phyloP scores from a whole-genome alignment of 2,113 vertebrate species.

The Myxocyprinus asiaticus region DNA sequence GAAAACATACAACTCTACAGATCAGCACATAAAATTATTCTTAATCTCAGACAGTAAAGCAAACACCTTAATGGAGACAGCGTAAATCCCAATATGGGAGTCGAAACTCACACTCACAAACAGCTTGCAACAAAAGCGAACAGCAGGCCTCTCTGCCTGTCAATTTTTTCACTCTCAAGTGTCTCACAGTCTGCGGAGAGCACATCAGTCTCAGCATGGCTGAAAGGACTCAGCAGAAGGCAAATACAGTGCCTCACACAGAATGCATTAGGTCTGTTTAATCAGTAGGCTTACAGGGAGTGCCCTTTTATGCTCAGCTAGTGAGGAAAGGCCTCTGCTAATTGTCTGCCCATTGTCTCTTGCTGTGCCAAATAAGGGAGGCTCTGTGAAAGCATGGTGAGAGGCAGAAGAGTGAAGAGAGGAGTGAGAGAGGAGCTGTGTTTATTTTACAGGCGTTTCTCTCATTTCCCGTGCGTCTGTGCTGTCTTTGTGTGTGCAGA shows the following conservation, averaged over 20 bases:
- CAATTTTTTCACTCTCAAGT: slow-evolving; percentile 43
- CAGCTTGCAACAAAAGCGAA: too few species aligned
- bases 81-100: too few species aligned
- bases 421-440: slow-evolving; percentile 39
- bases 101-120: too few species aligned
- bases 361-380: slow-evolving; percentile 30
- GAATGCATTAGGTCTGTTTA: slow-evolving; percentile 54
- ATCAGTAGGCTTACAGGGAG: slow-evolving; percentile 44
- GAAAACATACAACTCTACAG: not conserved
- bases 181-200: slow-evolving; percentile 23
- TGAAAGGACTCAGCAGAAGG: not conserved
- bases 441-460: slow-evolving; percentile 72
- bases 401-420: slow-evolving; percentile 58
- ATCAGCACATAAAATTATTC: too few species aligned
- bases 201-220: not conserved
- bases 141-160: slow-evolving; percentile 29
- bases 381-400: slow-evolving; percentile 58
- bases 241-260: slow-evolving; percentile 33
- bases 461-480: slow-evolving; percentile 58
- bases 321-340: slow-evolving; percentile 40
- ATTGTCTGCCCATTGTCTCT: slow-evolving; percentile 51
- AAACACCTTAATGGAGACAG: slow-evolving; percentile 24
- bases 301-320: slow-evolving; percentile 24
- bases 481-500: slow-evolving; percentile 59
- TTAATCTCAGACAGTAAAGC: slow-evolving; percentile 42